A percentile compares a stretch with the other conserved stretches of the same genome.
These are phyloP conservation scores for Bubo blakistoni DNA, from an alignment of 2,113 vertebrate species.

Conservation along the genomic window DNA sequence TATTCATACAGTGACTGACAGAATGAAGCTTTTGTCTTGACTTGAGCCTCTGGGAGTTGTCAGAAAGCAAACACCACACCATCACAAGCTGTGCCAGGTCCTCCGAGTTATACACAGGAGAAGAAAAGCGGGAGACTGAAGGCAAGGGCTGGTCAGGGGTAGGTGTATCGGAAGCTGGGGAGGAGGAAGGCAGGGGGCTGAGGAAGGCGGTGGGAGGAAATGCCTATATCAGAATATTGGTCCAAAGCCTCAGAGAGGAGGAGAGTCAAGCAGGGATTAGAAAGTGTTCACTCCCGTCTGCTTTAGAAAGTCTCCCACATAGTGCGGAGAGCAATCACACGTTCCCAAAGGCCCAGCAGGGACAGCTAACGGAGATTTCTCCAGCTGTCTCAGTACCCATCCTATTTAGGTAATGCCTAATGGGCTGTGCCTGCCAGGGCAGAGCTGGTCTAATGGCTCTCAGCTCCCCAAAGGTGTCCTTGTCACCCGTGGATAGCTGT, in stretches of 20 bases:
- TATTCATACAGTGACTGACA: neutral
- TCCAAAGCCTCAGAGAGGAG: neutral
- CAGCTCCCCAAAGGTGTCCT: neutral
- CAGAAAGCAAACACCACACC: neutral
- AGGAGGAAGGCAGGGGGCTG: neutral
- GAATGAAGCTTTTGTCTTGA: slow-evolving; percentile 21
- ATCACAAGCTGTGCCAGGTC: neutral
- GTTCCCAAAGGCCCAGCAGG: neutral
- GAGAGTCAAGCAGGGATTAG: neutral
- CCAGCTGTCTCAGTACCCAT: neutral
- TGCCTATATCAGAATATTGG: neutral
- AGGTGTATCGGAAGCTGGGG: rapidly evolving
- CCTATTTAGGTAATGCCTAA: neutral
- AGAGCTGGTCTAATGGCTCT: neutral
- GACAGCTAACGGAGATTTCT: neutral
- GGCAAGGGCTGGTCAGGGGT: neutral
- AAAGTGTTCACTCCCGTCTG: neutral
- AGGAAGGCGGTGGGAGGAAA: neutral
- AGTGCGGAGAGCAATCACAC: neutral
- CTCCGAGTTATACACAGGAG: neutral
- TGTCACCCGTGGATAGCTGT: rapidly evolving
- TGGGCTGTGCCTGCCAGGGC: neutral
- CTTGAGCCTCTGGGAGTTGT: neutral
- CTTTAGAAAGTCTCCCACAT: neutral
- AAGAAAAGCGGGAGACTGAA: neutral